Evolutionary conservation across 2,113 vertebrate genomes (phyloP), one percentile per base, ranked within the genome.

Genomic region (Dinomys branickii): DNA sequence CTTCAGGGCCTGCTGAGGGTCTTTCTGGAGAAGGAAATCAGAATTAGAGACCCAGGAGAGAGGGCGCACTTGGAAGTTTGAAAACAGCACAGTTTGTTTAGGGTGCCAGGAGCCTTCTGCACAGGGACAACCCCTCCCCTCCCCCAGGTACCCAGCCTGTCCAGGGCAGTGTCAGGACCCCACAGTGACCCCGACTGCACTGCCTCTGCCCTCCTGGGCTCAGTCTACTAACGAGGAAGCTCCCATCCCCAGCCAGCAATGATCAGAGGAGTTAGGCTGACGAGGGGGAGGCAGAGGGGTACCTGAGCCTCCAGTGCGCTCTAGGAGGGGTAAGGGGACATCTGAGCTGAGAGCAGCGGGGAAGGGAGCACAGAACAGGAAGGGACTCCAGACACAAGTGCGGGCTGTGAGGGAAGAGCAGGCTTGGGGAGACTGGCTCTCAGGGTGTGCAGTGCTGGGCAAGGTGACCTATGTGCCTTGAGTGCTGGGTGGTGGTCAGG

Each of bases 1-100:
- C 96, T 99, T 99, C 78, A 99, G 97, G 0, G 98, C 97, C 94
- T 99, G 98, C 98, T 99, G 99, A 17, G 99, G 99, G 93, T 99
- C 99, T 98, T 99, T 99, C 99, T 99, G 97, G 61, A 54, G 69
- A 56, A 90, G 65, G 71, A 87, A 69, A 19, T 56, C 22, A 69
- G 86, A 78, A 56, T 78, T 22, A 90, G 50, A 58, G 47, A 61
- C 22, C 82, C 56, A 16, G 38, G 41, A 22, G 26, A 50, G 20
- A 73, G 2, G 11, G 9, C 20, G 67, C 52, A 54, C 38, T 63
- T 33, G 8, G 0, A 35, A 35, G 33, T 44, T 41, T 85, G 50
- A 61, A 82, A 56, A 54, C 50, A 50, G 2, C 19, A 35, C 8
- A 28, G 58, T 52, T 65, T 38, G 52, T 47, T 78, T 35, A 54